These are phyloP conservation scores for Pangasius mekongensis DNA, from an alignment of 2,797 vertebrate genomes.

Conservation along the genomic window DNA sequence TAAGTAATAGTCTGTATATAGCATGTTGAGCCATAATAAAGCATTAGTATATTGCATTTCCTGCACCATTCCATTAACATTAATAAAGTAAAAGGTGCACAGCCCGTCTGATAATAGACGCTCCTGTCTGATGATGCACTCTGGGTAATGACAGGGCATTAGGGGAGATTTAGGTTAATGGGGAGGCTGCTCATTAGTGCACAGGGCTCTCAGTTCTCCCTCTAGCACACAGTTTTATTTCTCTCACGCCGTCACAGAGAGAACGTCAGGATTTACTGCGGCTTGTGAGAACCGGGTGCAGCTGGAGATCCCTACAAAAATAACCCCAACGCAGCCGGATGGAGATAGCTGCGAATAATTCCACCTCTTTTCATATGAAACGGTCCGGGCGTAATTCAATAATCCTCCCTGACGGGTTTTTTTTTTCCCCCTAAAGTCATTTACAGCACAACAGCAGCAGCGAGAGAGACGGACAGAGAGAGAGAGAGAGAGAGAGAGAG, in stretches of 20 bases:
- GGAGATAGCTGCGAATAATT: conserved; percentile 58
- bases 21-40: neutral
- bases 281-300: conserved; percentile 27
- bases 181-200: conserved; percentile 55
- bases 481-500: neutral
- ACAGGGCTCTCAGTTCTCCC: conserved; percentile 39
- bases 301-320: conserved; percentile 60
- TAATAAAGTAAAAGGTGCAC: conserved; percentile 54
- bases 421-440: conserved; percentile 29
- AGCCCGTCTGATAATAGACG: conserved; percentile 51
- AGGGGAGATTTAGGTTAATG: conserved; percentile 64
- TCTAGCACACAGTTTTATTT: conserved; percentile 32
- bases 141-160: conserved; percentile 68
- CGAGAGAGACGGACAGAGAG: no score
- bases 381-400: conserved; percentile 50
- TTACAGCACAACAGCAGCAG: conserved; percentile 43
- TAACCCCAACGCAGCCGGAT: conserved; percentile 60
- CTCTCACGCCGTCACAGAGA: conserved; percentile 16
- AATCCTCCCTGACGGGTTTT: conserved; percentile 49
- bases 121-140: conserved; percentile 63
- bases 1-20: neutral
- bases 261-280: conserved; percentile 26
- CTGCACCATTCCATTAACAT: conserved; percentile 50
- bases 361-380: conserved; percentile 39
- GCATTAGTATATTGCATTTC: conserved; percentile 48